Conservation (phyloP, 2,888 invertebrate genomes). For the Caenorhabditis sp. region DNA sequence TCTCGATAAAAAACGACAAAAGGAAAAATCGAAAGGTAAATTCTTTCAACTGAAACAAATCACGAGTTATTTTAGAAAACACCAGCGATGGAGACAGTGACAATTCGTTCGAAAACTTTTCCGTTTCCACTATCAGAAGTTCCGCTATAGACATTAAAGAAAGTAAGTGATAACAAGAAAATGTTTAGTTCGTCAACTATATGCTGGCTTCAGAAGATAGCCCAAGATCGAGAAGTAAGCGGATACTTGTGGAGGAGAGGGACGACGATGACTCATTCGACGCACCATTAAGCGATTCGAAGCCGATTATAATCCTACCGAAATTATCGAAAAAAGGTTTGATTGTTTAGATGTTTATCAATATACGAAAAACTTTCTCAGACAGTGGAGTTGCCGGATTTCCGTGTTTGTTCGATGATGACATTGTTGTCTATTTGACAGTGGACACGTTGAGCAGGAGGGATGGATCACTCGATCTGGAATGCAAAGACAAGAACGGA, state of each 20-base stretch:
- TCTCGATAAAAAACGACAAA: neutral
- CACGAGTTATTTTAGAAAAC: conserved; percentile 18
- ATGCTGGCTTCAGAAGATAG: conserved; percentile 19
- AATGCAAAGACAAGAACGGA: conserved; percentile 35
- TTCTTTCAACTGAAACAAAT: neutral
- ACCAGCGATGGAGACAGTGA: conserved; percentile 17
- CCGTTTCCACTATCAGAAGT: neutral
- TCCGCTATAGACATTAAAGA: neutral
- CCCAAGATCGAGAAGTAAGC: conserved; percentile 38
- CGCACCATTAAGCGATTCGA: conserved; percentile 4
- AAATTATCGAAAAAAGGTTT: neutral
- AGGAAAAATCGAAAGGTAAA: conserved; percentile 3
- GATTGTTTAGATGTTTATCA: neutral
- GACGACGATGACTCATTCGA: conserved; percentile 57
- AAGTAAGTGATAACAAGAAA: neutral
- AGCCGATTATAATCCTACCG: neutral
- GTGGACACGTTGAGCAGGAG: conserved; percentile 18
- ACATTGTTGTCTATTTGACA: conserved; percentile 22
- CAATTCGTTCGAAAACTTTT: conserved; percentile 49
- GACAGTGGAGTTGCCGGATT: conserved; percentile 53
- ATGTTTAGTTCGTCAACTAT: too few species aligned
- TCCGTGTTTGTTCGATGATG: conserved; percentile 33
- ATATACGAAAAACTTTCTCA: neutral
- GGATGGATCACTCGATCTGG: conserved; percentile 47
- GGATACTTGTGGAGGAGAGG: conserved; percentile 22